These are phyloP conservation scores for Apodemus sylvaticus DNA, from an alignment of 2,113 vertebrate genomes.

Conservation along the genomic window DNA sequence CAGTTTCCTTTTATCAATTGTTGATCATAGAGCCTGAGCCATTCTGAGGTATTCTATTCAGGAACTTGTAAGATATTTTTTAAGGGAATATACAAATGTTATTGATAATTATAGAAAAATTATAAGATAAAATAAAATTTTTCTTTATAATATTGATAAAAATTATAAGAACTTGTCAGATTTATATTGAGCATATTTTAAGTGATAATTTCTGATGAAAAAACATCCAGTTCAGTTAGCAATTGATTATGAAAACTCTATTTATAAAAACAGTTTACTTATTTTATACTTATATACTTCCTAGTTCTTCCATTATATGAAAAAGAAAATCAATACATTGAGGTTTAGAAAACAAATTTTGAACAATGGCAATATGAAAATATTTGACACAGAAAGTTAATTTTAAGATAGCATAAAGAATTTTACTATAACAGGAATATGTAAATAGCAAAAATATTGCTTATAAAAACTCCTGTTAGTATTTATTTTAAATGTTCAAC, in stretches of 20 bases:
- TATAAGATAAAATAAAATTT: background rate
- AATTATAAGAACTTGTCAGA: background rate
- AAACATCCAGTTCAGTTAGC: slow-evolving; percentile 16
- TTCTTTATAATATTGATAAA: background rate
- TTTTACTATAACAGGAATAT: background rate
- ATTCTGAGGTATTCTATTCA: too few species aligned
- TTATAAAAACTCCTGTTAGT: slow-evolving; percentile 38
- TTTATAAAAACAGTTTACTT: background rate
- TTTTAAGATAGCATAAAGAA: slow-evolving; percentile 27
- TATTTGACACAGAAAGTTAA: background rate
- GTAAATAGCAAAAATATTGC: background rate
- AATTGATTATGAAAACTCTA: background rate
- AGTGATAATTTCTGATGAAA: background rate
- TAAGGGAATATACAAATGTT: background rate
- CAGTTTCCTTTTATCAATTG: too few species aligned
- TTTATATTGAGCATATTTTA: background rate
- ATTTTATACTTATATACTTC: background rate
- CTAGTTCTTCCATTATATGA: background rate
- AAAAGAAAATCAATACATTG: background rate
- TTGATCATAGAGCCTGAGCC: too few species aligned
- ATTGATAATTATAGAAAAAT: background rate
- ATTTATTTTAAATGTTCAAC: slow-evolving; percentile 63
- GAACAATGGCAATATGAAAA: background rate
- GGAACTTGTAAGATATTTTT: background rate
- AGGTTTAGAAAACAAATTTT: slow-evolving; percentile 22